A percentile compares a stretch with the other conserved stretches of the same genome.
Conservation (phyloP, 2,113 vertebrate species). For the Gyps fulvus region DNA sequence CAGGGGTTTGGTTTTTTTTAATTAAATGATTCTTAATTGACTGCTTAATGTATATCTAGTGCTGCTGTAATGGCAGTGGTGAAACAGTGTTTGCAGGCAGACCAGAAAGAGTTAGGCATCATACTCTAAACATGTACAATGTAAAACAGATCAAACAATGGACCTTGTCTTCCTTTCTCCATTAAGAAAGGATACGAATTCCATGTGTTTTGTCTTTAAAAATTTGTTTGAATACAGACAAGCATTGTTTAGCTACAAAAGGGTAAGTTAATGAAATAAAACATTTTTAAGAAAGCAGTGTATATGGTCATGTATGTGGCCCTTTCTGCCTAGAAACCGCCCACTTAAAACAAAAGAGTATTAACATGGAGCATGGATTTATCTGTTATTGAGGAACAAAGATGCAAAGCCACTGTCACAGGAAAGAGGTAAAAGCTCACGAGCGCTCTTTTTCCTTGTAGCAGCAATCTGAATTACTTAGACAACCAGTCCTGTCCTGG, state of each 20-base stretch:
- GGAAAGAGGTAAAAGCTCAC: not conserved
- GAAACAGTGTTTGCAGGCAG: not conserved
- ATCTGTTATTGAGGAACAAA: not conserved
- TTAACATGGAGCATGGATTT: too few relatives aligned
- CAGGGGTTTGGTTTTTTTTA: not conserved
- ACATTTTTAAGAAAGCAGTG: not conserved
- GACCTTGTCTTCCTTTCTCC: not conserved
- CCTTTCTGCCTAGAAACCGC: accelerated
- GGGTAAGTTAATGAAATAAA: slow-evolving; percentile 16
- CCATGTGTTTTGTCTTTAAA: not conserved
- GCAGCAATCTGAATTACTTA: not conserved
- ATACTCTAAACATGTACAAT: accelerated
- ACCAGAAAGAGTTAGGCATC: not conserved
- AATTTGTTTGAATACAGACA: not conserved
- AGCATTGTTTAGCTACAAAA: not conserved
- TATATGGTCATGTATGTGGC: not conserved
- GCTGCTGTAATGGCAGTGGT: not conserved
- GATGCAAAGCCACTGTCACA: not conserved
- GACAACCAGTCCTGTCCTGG: too few relatives aligned
- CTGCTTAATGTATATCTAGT: not conserved
- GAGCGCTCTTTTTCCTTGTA: not conserved
- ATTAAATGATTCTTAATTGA: not conserved
- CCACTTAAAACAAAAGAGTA: not conserved
- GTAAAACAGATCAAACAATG: not conserved
- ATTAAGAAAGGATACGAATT: not conserved